These are phyloP conservation scores for Catharus ustulatus DNA, from an alignment of 2,797 vertebrate species.

Conservation along the genomic window DNA sequence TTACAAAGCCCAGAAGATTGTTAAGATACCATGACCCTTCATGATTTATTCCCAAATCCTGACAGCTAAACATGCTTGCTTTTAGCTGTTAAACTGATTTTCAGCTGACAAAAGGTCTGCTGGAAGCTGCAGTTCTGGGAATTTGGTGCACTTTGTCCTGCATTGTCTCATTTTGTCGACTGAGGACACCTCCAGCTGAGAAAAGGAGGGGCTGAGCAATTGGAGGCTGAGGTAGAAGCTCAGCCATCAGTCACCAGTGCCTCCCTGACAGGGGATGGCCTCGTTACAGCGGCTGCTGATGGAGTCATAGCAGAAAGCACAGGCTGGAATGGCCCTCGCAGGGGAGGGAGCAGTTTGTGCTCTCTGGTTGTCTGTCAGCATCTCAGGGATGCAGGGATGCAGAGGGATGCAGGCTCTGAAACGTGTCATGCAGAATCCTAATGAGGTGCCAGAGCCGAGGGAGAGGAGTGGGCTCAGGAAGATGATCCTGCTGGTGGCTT, in stretches of 20 bases:
- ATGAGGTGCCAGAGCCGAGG: background rate
- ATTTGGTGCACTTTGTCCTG: background rate
- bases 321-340: background rate
- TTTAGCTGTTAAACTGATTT: conserved; percentile 11
- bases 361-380: conserved; percentile 4
- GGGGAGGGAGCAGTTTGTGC: background rate
- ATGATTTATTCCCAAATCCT: background rate
- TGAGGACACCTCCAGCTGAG: background rate
- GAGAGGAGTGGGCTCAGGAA: background rate
- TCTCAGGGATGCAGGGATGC: background rate
- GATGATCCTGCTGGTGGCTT: background rate
- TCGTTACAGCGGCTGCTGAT: conserved; percentile 35
- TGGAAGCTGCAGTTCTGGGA: background rate
- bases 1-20: background rate
- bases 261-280: background rate
- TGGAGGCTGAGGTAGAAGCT: conserved; percentile 13
- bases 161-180: conserved; percentile 22
- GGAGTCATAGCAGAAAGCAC: background rate
- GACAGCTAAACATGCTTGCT: background rate
- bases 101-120: background rate
- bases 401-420: conserved; percentile 32
- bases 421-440: conserved; percentile 29
- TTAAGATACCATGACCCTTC: background rate
- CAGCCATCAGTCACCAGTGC: background rate
- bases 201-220: background rate